These are phyloP conservation scores for Cydia strobilella DNA, from an alignment of 1,140 invertebrate species.

Conservation along the genomic window DNA sequence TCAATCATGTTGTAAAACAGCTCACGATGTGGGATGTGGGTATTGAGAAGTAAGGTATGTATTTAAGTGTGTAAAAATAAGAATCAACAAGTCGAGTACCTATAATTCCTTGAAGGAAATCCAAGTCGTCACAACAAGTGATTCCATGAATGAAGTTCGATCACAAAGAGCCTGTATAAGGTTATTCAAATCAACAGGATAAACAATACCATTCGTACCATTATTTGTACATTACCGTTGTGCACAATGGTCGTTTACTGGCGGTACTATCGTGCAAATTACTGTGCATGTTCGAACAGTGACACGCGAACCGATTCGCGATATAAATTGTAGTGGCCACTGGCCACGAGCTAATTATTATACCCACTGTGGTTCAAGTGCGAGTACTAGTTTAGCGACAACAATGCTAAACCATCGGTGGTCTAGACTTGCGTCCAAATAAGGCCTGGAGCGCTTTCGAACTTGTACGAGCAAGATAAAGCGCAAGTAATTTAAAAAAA, in stretches of 20 bases:
- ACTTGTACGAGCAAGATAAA: too few species aligned
- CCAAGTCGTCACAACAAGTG: not conserved
- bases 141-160: not conserved
- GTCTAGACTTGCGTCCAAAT: not conserved
- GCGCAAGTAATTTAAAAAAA: too few species aligned
- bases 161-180: not conserved
- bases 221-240: constrained; percentile 19
- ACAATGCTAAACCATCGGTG: not conserved
- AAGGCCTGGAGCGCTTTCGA: not conserved
- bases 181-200: not conserved
- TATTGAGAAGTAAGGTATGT: too few species aligned
- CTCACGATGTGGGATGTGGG: too few species aligned
- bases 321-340: constrained; percentile 5
- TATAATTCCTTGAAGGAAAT: not conserved
- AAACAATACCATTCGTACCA: not conserved
- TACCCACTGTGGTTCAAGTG: not conserved
- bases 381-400: not conserved
- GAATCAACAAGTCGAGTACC: not conserved
- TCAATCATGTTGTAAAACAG: too few species aligned
- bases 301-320: not conserved
- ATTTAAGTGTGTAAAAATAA: not conserved
- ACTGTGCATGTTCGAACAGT: not conserved
- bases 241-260: not conserved
- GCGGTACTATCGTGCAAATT: constrained; percentile 2
- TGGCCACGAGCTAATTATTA: constrained; percentile 2